Percentiles rank a stretch among this genome's conserved stretches.
phyloP scores from a whole-genome alignment of 64 coral and sea anemone species.

The Astreopora myriophthalma region DNA sequence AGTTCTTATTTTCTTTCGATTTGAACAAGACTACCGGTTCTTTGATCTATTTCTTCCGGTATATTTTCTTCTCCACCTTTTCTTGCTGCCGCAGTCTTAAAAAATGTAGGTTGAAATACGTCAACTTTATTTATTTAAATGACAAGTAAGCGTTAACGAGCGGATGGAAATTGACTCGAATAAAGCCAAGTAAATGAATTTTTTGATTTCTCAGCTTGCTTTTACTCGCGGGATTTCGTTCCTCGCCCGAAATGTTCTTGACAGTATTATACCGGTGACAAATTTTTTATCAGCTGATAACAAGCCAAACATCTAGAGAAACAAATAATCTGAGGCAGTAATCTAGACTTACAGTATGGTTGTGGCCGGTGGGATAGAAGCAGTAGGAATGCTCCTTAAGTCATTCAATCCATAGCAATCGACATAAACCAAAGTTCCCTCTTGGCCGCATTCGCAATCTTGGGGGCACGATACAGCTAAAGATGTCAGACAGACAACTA shows the following conservation, averaged over 20 bases:
- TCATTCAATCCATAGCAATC: neutral
- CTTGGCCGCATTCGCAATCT: neutral
- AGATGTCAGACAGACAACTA: neutral
- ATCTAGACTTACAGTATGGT: constrained; percentile 13
- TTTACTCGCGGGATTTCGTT: neutral
- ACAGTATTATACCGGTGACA: neutral
- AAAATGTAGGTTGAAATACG: neutral
- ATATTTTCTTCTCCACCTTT: neutral
- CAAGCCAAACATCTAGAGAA: neutral
- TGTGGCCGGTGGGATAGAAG: neutral
- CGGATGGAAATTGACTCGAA: constrained; percentile 8
- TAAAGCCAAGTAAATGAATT: constrained; percentile 21
- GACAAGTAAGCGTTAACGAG: neutral
- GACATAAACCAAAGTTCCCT: neutral
- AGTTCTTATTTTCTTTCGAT: neutral
- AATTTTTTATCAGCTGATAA: constrained; percentile 26
- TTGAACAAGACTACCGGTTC: neutral
- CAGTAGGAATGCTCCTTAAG: neutral
- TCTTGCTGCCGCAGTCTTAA: neutral
- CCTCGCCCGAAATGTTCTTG: neutral
- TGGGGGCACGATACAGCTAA: neutral
- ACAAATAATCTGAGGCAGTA: neutral
- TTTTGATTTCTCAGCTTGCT: neutral
- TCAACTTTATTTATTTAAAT: neutral
- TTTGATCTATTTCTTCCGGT: neutral